Evolutionary conservation across 2,113 vertebrate genomes (phyloP).

Genomic region (Oncorhynchus gorbuscha): DNA sequence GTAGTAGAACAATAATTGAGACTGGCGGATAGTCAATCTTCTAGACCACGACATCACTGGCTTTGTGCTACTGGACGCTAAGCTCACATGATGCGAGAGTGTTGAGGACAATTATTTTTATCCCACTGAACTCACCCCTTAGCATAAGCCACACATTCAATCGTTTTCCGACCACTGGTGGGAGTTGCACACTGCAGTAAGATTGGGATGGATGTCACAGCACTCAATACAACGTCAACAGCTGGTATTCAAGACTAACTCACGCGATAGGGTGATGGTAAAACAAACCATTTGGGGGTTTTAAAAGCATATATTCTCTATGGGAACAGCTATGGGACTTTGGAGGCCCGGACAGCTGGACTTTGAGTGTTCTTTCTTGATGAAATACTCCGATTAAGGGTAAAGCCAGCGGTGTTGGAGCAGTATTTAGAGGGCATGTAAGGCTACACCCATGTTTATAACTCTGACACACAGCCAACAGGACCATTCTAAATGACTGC

Average conservation of each 20-base stretch:
- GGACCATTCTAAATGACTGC: background rate
- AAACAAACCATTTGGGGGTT: too few relatives aligned
- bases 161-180: too few relatives aligned
- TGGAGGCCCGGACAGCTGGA: background rate
- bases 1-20: background rate
- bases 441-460: background rate
- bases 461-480: too few relatives aligned
- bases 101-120: background rate
- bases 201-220: background rate
- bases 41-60: background rate
- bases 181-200: background rate
- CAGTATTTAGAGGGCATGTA: background rate
- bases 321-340: background rate
- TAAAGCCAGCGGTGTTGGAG: background rate
- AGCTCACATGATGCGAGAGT: background rate
- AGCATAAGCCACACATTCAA: too few relatives aligned
- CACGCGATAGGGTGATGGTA: too few relatives aligned
- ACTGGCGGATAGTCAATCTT: background rate
- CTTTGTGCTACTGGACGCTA: background rate
- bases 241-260: too few relatives aligned
- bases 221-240: background rate
- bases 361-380: background rate
- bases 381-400: constrained; percentile 5
- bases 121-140: too few relatives aligned
- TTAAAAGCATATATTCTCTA: too few relatives aligned